Evolutionary conservation across 2,797 vertebrate genomes (phyloP).

Genomic region (Heteromormyrus szaboi): DNA sequence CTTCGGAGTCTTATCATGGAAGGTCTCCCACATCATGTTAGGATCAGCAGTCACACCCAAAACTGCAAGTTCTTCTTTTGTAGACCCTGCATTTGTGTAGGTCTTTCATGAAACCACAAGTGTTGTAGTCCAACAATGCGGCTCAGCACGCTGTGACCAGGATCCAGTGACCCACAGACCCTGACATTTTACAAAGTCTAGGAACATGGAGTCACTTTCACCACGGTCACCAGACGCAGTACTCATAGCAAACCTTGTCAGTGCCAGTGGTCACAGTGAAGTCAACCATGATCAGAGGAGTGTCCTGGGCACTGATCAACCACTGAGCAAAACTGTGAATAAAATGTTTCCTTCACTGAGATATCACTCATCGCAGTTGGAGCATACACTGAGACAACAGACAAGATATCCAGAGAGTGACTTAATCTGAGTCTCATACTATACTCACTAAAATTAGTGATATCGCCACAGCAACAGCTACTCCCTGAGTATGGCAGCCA

Average conservation of each 20-base stretch:
- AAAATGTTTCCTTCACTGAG: not conserved
- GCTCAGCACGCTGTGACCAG: not conserved
- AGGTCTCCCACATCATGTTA: not conserved
- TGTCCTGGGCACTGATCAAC: not conserved
- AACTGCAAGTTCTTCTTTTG: not conserved
- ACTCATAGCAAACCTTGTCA: not conserved
- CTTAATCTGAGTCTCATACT: not conserved
- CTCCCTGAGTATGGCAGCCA: not conserved
- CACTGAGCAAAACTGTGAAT: not conserved
- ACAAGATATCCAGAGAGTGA: not conserved
- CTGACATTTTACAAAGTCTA: not conserved
- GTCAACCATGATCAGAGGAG: not conserved
- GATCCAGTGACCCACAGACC: not conserved
- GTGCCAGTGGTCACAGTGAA: not conserved
- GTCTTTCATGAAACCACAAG: not conserved
- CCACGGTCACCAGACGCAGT: not conserved
- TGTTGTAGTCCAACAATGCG: not conserved
- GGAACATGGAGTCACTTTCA: not conserved
- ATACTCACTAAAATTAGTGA: not conserved
- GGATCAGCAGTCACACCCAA: not conserved
- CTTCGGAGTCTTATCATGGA: not conserved
- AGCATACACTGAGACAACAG: not conserved
- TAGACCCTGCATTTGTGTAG: no score
- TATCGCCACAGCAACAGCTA: not conserved
- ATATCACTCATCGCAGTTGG: not conserved